Conservation (phyloP, 2,888 invertebrate species). For the Nephrotoma flavescens region DNA sequence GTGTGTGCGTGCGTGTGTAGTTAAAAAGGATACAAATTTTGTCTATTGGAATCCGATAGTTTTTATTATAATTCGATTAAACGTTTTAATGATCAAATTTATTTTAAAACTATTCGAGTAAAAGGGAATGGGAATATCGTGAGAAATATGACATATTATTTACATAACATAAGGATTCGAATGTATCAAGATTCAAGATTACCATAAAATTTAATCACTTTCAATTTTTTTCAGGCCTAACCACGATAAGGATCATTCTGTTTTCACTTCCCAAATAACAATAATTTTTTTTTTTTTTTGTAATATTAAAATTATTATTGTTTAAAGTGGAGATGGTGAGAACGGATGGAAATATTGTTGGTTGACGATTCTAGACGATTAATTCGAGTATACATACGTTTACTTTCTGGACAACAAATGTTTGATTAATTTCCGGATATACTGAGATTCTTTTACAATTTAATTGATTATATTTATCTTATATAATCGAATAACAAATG, state of each 20-base stretch:
- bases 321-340: background rate
- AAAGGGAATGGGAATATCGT: background rate
- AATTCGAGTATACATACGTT: background rate
- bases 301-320: background rate
- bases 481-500: background rate
- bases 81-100: background rate
- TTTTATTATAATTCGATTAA: background rate
- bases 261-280: background rate
- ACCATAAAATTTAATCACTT: background rate
- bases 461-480: background rate
- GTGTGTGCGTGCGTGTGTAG: background rate
- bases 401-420: background rate
- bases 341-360: background rate
- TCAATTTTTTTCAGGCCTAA: background rate
- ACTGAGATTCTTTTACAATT: background rate
- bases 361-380: background rate
- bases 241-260: background rate
- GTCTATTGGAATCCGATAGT: background rate
- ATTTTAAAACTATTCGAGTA: background rate
- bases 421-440: background rate
- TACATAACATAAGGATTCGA: background rate
- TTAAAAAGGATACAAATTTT: background rate
- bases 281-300: background rate
- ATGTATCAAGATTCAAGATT: background rate
- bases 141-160: background rate